Evolutionary conservation across 2,113 vertebrate species (phyloP), one percentile per base, ranked within the genome.

Genomic region (Menura novaehollandiae): DNA sequence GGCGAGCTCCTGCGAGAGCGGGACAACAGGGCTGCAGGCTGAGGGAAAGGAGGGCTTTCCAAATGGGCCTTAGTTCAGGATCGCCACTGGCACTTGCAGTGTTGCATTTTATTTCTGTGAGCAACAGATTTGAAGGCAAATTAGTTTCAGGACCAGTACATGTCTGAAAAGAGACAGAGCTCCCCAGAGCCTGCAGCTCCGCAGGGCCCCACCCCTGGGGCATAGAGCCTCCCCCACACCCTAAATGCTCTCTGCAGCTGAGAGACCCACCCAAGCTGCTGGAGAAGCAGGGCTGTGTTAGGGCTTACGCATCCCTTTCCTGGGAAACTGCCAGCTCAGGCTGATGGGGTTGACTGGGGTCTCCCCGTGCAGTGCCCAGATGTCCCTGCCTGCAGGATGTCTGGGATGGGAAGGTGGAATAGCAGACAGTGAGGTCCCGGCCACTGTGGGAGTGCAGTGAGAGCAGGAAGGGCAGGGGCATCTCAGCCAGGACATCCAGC

Each of bases 381-480:
- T 51, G 66, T 68, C 32, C 73, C 68, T 58, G 41, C 68, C 55
- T 76, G 69, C 60, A 28, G 55, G 44, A 24, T 1, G 4, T 21
- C 12, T 46, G 75, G 64, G 30, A 13, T 49, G 56, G 27, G 67
- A 37, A 39, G 32, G 44, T 27, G 64, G 35, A 47, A 16, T 1
- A 66, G 53, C 37, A 76, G 37, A 30, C 44, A 37, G 11, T 5
- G 55, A 24, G 27, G 39, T 64, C 35, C 35, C 73, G 73, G 59
- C 3, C n/a, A 13, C 37, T 1, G 0, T 0, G 7, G 13, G n/a
- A 5, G 15, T 35, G 68, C 10, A 1, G 35, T 1, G 10, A 37
- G 24, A 23, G 69, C 78, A 68, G 56, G 13, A 37, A 46, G 33
- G 30, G 33, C 37, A 33, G 53, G 72, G 41, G 3, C 49, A 52